Base-by-base conservation (phyloP, 2,113 vertebrate genomes). In the Laterallus jamaicensis region DNA sequence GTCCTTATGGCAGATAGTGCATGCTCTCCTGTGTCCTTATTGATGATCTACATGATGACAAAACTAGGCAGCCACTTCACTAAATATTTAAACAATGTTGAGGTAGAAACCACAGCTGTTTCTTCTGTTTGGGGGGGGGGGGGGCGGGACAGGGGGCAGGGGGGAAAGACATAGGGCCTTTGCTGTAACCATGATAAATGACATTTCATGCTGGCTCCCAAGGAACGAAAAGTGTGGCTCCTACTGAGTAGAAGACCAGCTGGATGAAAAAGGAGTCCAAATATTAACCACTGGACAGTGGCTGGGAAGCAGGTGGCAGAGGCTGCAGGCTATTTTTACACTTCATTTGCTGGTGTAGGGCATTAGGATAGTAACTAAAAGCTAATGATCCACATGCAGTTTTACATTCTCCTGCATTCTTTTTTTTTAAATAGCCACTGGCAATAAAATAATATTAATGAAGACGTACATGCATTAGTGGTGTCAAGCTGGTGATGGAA, bases 391-490 rank as follows among this genome's bases (percentile, higher is more conserved):
- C 97, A 84, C 91, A 50, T 62, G 79, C 82, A 86, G 24, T 95
- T 89, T 96, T 97, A 96, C 75, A 86, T 88, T 97, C 94, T 96
- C 93, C 80, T 94, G 90, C 79, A 84, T 97, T 98, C 71, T 94
- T 88, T 47, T 47, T 96, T 79, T 97, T 96, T 95, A 96, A 97
- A 95, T 94, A 97, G 94, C 97, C 92, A 58, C 40, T 62, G 90
- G 97, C 97, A 87, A 88, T 97, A 95, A 97, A 97, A 95, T 86
- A 96, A 95, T 97, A 97, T 97, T 98, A 98, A 98, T 98, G 96
- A 98, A 98, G 96, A 96, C 11, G 9, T 97, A 88, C 82, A 70
- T 80, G 64, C 73, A 94, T 71, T 95, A 96, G 87, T 79, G 70
- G 20, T 96, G 93, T 90, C 92, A 96, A 69, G 85, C 68, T 82